Evolutionary conservation across 1,140 invertebrate genomes (phyloP).

Genomic region (Muscidifurax raptorellus): DNA sequence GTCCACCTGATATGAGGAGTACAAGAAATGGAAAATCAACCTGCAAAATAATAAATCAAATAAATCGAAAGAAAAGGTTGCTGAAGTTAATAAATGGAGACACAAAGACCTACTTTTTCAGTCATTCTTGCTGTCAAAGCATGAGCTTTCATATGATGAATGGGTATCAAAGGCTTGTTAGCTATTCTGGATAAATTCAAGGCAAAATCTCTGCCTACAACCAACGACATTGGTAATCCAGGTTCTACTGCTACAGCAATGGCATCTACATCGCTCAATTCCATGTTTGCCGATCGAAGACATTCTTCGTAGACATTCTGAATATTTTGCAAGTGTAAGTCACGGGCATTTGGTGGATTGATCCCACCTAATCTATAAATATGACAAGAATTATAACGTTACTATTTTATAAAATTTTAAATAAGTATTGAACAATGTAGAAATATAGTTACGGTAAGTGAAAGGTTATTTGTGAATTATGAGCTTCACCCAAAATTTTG

Average conservation of each 20-base stretch:
- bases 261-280: slow-evolving; percentile 88
- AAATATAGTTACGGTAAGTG: slow-evolving; percentile 81
- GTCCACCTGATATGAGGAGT: slow-evolving; percentile 93
- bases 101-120: slow-evolving; percentile 72
- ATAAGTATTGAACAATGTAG: slow-evolving; percentile 12
- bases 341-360: slow-evolving; percentile 88
- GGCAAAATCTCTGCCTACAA: slow-evolving; percentile 90
- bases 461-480: slow-evolving; percentile 84
- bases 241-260: slow-evolving; percentile 94
- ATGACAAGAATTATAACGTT: neutral
- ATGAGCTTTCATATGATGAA: slow-evolving; percentile 99
- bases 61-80: slow-evolving; percentile 44
- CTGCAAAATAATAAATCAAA: slow-evolving; percentile 64
- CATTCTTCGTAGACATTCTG: slow-evolving; percentile 83
- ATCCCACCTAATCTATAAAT: slow-evolving; percentile 89
- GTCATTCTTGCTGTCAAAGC: slow-evolving; percentile 91
- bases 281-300: slow-evolving; percentile 80
- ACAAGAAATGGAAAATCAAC: slow-evolving; percentile 93
- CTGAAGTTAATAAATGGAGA: neutral
- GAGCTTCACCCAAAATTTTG: slow-evolving; percentile 85
- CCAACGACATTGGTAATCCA: slow-evolving; percentile 86
- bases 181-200: slow-evolving; percentile 83
- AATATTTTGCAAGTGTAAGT: slow-evolving; percentile 89
- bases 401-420: neutral
- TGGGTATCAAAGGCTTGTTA: slow-evolving; percentile 92